Conservation (phyloP, 2,888 invertebrate genomes). For the Listrodromus nycthemerus region DNA sequence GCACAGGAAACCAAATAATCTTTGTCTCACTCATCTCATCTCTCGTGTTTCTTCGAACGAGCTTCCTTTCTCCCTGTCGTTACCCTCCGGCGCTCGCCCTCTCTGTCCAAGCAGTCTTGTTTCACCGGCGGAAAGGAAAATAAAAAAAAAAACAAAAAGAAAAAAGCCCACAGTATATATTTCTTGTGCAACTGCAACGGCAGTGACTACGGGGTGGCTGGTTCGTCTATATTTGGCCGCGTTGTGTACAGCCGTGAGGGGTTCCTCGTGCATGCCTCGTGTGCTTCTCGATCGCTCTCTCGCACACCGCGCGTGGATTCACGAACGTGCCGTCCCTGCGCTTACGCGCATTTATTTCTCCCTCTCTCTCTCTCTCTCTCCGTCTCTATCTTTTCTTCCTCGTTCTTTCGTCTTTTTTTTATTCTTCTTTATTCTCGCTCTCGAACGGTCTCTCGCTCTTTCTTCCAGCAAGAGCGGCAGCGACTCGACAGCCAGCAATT, state of each 20-base stretch:
- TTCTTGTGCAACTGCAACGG: slow-evolving; percentile 15
- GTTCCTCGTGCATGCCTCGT: slow-evolving; percentile 46
- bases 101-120: slow-evolving; percentile 36
- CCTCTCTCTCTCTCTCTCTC: slow-evolving; percentile 12
- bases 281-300: slow-evolving; percentile 40
- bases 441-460: slow-evolving; percentile 46
- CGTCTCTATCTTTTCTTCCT: slow-evolving; percentile 32
- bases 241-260: slow-evolving; percentile 59
- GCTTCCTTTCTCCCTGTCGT: background rate
- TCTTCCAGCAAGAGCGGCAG: slow-evolving; percentile 61
- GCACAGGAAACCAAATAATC: slow-evolving; percentile 61
- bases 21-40: slow-evolving; percentile 27
- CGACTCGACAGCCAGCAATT: slow-evolving; percentile 72
- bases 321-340: slow-evolving; percentile 16
- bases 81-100: background rate
- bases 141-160: slow-evolving; percentile 8
- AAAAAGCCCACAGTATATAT: slow-evolving; percentile 7
- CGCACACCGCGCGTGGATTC: slow-evolving; percentile 24
- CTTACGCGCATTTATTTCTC: slow-evolving; percentile 53
- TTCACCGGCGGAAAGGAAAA: slow-evolving; percentile 53
- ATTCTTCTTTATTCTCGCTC: slow-evolving; percentile 44
- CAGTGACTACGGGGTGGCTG: slow-evolving; percentile 40
- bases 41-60: background rate
- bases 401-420: slow-evolving; percentile 35
- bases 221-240: slow-evolving; percentile 65